These are phyloP conservation scores for Tricholaema leucomelas DNA, from an alignment of 2,113 vertebrate genomes.

Conservation along the genomic window DNA sequence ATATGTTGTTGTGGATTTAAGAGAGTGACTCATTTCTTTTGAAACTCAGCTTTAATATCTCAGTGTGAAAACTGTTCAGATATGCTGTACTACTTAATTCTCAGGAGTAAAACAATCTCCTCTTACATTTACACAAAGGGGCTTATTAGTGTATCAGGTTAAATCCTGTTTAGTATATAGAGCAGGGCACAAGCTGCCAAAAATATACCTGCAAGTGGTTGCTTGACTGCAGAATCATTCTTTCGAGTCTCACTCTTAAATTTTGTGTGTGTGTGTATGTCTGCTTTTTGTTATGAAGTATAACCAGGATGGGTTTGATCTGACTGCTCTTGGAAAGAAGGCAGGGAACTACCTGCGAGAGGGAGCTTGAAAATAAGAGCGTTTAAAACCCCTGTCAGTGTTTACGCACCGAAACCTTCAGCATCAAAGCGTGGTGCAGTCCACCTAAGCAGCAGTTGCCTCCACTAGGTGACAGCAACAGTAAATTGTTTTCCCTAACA, in stretches of 20 bases:
- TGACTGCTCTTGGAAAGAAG: background rate
- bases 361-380: background rate
- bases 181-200: background rate
- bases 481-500: constrained; percentile 54
- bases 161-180: background rate
- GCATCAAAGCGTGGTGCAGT: background rate
- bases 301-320: background rate
- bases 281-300: background rate
- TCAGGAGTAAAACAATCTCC: constrained; percentile 17
- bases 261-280: background rate
- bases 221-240: background rate
- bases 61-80: constrained; percentile 6
- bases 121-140: background rate
- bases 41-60: constrained; percentile 48
- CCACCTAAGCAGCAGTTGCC: constrained; percentile 38
- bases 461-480: constrained; percentile 64
- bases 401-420: background rate
- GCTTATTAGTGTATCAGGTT: background rate
- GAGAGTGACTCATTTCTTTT: constrained; percentile 54
- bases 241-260: background rate
- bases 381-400: background rate
- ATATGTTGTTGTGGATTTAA: constrained; percentile 5
- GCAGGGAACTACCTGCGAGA: background rate
- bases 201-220: background rate
- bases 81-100: background rate